Evolutionary conservation across 2,797 vertebrate genomes (phyloP).

Genomic region (Aulostomus chinensis): DNA sequence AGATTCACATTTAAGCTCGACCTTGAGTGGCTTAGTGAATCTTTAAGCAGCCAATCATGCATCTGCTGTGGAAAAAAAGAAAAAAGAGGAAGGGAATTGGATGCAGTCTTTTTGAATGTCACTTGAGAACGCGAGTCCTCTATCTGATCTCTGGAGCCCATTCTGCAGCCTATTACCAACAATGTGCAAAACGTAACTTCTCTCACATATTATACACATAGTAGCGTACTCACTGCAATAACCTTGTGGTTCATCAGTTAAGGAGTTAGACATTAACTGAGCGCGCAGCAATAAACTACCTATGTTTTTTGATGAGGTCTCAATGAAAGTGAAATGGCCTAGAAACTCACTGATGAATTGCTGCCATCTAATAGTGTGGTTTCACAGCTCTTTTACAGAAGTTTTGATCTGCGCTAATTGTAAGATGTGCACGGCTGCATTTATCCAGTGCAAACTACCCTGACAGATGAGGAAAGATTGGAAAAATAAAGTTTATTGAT

Average conservation of each 20-base stretch:
- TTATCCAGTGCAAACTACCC: not conserved
- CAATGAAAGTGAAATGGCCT: constrained; percentile 24
- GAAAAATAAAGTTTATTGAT: constrained; percentile 11
- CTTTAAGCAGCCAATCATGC: constrained; percentile 1
- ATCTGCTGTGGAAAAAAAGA: not conserved
- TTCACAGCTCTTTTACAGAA: constrained; percentile 1
- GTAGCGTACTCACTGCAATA: constrained; percentile 17
- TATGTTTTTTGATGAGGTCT: constrained; percentile 31
- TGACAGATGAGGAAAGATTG: constrained; percentile 1
- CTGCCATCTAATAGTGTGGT: not conserved
- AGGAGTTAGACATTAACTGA: constrained; percentile 35
- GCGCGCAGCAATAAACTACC: not conserved
- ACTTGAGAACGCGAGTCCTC: constrained; percentile 15
- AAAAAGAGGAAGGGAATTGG: constrained; percentile 6
- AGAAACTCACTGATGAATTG: constrained; percentile 16
- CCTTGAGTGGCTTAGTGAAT: constrained; percentile 18
- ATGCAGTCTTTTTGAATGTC: constrained; percentile 25
- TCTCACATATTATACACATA: constrained; percentile 6
- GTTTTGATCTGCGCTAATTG: constrained; percentile 14
- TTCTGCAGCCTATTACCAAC: constrained; percentile 26
- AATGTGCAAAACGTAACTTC: constrained; percentile 24
- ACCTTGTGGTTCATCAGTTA: constrained; percentile 31
- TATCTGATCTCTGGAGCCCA: constrained; percentile 20
- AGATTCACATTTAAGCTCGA: constrained; percentile 5
- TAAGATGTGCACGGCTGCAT: not conserved